phyloP scores from a whole-genome alignment of 2,113 vertebrate species.

The Gavia stellata region DNA sequence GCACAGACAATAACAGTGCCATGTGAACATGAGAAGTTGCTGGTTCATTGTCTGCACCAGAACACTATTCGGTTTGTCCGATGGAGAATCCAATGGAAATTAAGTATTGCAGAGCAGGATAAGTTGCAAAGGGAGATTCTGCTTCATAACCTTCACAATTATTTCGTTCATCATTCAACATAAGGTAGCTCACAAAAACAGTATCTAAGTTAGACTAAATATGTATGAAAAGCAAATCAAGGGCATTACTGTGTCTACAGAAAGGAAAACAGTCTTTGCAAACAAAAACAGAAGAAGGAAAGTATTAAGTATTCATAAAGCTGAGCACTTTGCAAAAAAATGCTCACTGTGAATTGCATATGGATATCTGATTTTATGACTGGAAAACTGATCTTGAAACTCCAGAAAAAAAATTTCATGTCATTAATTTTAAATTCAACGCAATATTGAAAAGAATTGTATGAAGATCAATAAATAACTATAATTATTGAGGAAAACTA shows the following conservation, averaged over 20 bases:
- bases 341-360: conserved; percentile 8
- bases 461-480: conserved; percentile 59
- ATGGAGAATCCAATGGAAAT: background rate
- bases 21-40: background rate
- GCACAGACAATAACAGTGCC: background rate
- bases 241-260: conserved; percentile 22
- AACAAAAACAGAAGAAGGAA: conserved; percentile 47
- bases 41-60: background rate
- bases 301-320: conserved; percentile 67
- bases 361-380: conserved; percentile 30
- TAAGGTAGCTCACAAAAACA: background rate
- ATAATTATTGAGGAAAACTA: conserved; percentile 63
- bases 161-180: background rate
- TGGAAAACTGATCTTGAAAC: conserved; percentile 35
- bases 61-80: background rate
- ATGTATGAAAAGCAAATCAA: conserved; percentile 49
- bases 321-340: conserved; percentile 49
- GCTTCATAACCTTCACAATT: background rate
- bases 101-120: background rate
- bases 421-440: conserved; percentile 50
- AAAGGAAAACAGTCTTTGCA: background rate
- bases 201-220: background rate
- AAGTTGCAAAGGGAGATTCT: background rate
- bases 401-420: background rate
- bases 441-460: conserved; percentile 27